Conservation (phyloP, 2,113 vertebrate genomes). For the Edolisoma coerulescens region DNA sequence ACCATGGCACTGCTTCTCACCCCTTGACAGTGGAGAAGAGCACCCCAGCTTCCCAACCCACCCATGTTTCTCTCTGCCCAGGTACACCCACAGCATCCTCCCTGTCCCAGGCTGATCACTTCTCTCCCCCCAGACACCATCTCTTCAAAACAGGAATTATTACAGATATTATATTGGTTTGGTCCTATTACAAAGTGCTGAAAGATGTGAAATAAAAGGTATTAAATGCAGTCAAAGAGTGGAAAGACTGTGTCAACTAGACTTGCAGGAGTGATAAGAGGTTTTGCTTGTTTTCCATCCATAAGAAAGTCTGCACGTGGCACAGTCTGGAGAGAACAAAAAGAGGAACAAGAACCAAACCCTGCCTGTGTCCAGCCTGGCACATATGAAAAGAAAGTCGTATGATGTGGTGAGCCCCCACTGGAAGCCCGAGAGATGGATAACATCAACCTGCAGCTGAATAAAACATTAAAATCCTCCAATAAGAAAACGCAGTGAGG, state of each 20-base stretch:
- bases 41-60: background rate
- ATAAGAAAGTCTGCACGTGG: background rate
- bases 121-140: background rate
- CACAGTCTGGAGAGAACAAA: fast-evolving
- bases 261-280: background rate
- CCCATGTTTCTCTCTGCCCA: background rate
- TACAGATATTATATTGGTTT: background rate
- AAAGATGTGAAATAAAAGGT: background rate
- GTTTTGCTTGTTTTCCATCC: background rate
- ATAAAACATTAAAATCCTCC: constrained; percentile 19
- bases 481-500: background rate
- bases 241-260: background rate
- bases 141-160: background rate
- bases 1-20: background rate
- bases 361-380: background rate
- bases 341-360: background rate
- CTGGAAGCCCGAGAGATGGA: fast-evolving
- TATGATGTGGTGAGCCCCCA: background rate
- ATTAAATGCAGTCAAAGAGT: background rate
- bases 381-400: background rate
- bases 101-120: fast-evolving
- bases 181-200: background rate
- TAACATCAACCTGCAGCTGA: background rate
- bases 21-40: background rate
- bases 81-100: fast-evolving